These are phyloP conservation scores for Pachliopta kotzebuea DNA, from an alignment of 2,888 invertebrate genomes.

Conservation along the genomic window DNA sequence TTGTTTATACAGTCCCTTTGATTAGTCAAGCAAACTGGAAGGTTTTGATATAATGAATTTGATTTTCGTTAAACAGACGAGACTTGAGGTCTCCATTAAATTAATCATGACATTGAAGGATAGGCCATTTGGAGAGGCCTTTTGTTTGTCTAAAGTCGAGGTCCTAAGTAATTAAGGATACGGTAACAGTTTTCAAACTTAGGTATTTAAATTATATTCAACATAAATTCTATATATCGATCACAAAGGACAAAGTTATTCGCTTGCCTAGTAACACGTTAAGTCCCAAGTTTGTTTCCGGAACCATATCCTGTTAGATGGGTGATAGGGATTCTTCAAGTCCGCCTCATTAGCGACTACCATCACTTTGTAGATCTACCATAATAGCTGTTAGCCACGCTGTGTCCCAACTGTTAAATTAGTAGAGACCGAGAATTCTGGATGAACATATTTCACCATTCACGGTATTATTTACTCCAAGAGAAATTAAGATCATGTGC, in stretches of 20 bases:
- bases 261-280: too few relatives aligned
- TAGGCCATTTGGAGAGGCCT: neutral
- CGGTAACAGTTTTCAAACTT: slow-evolving; percentile 3
- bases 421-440: too few relatives aligned
- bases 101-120: slow-evolving; percentile 4
- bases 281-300: too few relatives aligned
- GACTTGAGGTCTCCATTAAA: neutral
- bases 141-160: slow-evolving; percentile 5
- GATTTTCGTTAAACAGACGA: neutral
- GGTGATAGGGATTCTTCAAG: too few relatives aligned
- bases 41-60: neutral
- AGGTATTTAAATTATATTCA: slow-evolving; percentile 6
- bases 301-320: too few relatives aligned
- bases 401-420: too few relatives aligned
- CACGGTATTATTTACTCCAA: neutral
- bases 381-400: too few relatives aligned
- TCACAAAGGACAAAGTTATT: neutral
- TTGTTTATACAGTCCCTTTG: slow-evolving; percentile 1
- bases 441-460: neutral
- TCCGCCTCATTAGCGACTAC: too few relatives aligned
- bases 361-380: too few relatives aligned
- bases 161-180: neutral
- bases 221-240: slow-evolving; percentile 9
- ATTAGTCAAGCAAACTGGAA: neutral
- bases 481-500: neutral